A percentile compares a stretch with the other conserved stretches of the same genome.
Conservation (phyloP, 2,797 vertebrate species). For the Coregonus sp. region DNA sequence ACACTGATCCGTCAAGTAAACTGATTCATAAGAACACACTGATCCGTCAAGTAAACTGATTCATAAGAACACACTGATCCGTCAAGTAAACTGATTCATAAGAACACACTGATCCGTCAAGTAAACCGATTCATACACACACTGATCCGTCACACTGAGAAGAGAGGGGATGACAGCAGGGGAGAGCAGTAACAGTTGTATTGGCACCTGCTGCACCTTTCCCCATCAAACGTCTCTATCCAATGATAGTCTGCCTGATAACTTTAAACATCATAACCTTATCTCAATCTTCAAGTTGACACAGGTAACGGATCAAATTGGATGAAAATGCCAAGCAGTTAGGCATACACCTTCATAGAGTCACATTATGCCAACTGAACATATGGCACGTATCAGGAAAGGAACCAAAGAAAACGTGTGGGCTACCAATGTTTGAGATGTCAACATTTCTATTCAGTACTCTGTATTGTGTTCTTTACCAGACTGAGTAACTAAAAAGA, state of each 20-base stretch:
- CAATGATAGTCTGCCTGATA: too few relatives aligned
- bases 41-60: too few relatives aligned
- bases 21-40: too few relatives aligned
- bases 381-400: neutral
- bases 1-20: too few relatives aligned
- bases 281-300: too few relatives aligned
- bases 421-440: neutral
- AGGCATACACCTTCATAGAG: too few relatives aligned
- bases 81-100: too few relatives aligned
- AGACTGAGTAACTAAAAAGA: neutral
- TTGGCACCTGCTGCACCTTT: neutral
- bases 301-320: too few relatives aligned
- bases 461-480: neutral
- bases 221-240: neutral
- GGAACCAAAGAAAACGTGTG: neutral
- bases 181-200: neutral
- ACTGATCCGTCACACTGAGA: neutral
- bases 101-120: neutral
- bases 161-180: neutral
- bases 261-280: too few relatives aligned
- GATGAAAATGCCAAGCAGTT: too few relatives aligned
- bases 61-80: too few relatives aligned
- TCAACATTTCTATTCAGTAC: neutral
- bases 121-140: neutral
- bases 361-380: neutral